Evolutionary conservation across 2,113 vertebrate genomes (phyloP), one percentile per base, ranked within the genome.

Genomic region (Tenrec ecaudatus): DNA sequence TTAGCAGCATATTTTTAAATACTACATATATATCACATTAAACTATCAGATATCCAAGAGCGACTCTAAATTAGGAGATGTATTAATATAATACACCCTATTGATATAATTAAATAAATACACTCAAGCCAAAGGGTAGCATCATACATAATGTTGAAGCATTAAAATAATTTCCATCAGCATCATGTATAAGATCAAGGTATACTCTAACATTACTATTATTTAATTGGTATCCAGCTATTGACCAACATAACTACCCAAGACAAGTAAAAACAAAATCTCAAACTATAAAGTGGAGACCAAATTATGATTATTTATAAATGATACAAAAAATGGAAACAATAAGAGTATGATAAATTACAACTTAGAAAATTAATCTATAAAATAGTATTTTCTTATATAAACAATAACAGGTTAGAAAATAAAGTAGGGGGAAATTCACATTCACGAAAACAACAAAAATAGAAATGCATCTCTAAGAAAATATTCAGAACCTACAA

Each of bases 61-160:
- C 20, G n/a, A 89, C 38, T 89, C 84, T 38, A 71, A 93, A 73
- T 93, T 82, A 43, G 43, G 27, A 88, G 58, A 58, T 82, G 40
- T 79, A 15, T 82, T 36, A 73, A 64, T 89, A 17, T 82, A 38
- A 62, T 73, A 78, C 29, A 78, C 10, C 60, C 29, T 60, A 77
- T 69, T 36, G 68, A 71, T 88, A n/a, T 17, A 36, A 40, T 20
- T 78, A 69, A 19, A 62, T 15, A 60, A 29, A 71, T 33, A 9
- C 71, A 36, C 36, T 79, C 53, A 89, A 4, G 84, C 36, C 79
- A 58, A 71, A 89, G 79, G 36, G 33, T 60, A 68, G 76, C 25
- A 89, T 71, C 23, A 36, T 62, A 20, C n/a, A 68, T 47, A 89
- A 71, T 31, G 73, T 31, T 79, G 62, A 68, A 58, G 71, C 73